These are phyloP conservation scores for Callorhinus ursinus DNA, from an alignment of 2,113 vertebrate genomes.

Conservation along the genomic window DNA sequence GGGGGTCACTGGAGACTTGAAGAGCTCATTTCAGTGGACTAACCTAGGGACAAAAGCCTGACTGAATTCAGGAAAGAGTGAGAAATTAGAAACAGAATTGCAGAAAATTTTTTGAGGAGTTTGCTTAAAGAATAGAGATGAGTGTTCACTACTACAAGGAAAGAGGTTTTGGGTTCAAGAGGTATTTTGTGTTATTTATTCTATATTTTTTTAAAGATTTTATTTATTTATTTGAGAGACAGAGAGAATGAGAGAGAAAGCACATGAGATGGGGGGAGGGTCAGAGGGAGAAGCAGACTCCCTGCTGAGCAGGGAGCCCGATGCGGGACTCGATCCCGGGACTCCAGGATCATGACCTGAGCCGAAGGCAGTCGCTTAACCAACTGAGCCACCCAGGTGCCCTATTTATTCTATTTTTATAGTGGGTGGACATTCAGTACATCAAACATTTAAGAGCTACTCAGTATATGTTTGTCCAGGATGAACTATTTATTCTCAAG, in stretches of 20 bases:
- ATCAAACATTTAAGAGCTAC: background rate
- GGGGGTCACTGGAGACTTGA: slow-evolving; percentile 60
- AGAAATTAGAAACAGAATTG: background rate
- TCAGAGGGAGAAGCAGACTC: too few relatives aligned
- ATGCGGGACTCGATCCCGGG: too few relatives aligned
- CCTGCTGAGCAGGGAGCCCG: too few relatives aligned
- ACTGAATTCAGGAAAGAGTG: background rate
- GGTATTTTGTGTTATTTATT: background rate
- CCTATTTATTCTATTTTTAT: background rate
- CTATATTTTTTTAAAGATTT: too few relatives aligned
- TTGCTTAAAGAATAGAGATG: background rate
- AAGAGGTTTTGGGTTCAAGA: background rate
- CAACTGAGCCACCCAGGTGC: too few relatives aligned
- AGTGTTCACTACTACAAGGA: background rate
- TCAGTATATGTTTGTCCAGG: background rate
- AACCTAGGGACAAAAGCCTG: background rate
- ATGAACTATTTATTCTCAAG: background rate
- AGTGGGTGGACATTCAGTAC: background rate
- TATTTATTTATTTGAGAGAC: too few relatives aligned
- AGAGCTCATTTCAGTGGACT: slow-evolving; percentile 7
- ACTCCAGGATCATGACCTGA: too few relatives aligned
- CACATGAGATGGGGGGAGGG: too few relatives aligned
- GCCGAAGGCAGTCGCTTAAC: too few relatives aligned
- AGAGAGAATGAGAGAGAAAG: too few relatives aligned
- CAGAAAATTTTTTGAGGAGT: background rate